Conservation (phyloP, 2,113 vertebrate genomes). For the Panthera uncia region DNA sequence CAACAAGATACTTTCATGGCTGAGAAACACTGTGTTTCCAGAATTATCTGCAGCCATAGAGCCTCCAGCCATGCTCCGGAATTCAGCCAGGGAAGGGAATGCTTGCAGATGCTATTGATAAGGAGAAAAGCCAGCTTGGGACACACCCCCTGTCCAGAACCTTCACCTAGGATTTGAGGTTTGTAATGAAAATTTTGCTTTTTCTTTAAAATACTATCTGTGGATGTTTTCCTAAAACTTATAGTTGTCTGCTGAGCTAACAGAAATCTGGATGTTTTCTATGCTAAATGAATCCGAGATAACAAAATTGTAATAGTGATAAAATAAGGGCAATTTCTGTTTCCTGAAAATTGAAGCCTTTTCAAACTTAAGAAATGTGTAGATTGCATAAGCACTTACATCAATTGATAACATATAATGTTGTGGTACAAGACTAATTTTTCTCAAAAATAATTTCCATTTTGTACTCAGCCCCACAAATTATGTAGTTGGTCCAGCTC, state of each 20-base stretch:
- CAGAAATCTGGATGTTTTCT: neutral
- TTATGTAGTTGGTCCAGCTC: neutral
- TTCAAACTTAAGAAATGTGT: neutral
- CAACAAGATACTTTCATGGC: neutral
- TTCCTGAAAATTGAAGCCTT: neutral
- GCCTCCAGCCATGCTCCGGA: neutral
- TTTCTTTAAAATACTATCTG: conserved; percentile 1
- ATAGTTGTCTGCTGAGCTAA: neutral
- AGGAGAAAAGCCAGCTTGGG: neutral
- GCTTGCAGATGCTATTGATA: neutral
- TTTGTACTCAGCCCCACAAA: no score
- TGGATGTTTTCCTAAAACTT: neutral
- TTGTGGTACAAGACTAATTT: neutral
- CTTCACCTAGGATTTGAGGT: neutral
- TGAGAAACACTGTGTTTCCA: neutral
- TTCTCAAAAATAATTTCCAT: neutral
- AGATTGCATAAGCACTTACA: neutral
- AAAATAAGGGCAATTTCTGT: neutral
- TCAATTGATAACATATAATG: neutral
- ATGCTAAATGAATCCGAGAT: neutral
- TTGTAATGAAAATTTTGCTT: neutral
- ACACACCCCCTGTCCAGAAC: neutral
- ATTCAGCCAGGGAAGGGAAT: neutral
- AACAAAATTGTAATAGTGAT: neutral
- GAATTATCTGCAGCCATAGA: neutral